A percentile compares a stretch with the other conserved stretches of the same genome.
Evolutionary conservation across 2,113 vertebrate genomes (phyloP).

Genomic region (Dolichallabes microphthalmus): DNA sequence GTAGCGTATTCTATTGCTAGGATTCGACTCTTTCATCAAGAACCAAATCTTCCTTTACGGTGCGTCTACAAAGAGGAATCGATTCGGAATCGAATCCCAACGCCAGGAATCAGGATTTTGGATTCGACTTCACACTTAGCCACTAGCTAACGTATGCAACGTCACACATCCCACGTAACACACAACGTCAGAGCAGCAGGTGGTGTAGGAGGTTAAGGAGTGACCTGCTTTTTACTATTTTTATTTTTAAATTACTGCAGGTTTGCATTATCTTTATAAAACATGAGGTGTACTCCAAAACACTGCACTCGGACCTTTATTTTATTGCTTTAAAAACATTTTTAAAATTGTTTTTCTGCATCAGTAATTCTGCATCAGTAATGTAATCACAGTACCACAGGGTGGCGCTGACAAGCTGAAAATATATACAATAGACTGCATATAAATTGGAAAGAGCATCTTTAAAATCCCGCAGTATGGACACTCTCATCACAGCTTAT

Average conservation of each 20-base stretch:
- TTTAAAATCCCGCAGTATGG: neutral
- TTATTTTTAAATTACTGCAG: neutral
- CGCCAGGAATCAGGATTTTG: too few relatives aligned
- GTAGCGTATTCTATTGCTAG: neutral
- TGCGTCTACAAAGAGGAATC: neutral
- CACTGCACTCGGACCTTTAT: neutral
- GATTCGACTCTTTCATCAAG: neutral
- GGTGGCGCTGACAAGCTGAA: neutral
- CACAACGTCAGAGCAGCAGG: slow-evolving; percentile 1
- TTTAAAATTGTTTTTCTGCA: neutral
- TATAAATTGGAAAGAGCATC: neutral
- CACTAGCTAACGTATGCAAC: slow-evolving; percentile 23
- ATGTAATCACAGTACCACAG: neutral
- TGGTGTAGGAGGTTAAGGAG: neutral
- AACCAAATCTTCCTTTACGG: neutral
- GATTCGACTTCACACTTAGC: neutral
- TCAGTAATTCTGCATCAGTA: too few relatives aligned
- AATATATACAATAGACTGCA: neutral
- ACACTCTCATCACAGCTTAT: neutral
- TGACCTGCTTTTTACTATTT: too few relatives aligned
- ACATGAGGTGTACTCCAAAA: neutral
- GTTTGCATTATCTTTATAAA: neutral
- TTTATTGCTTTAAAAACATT: neutral
- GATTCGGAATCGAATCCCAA: neutral
- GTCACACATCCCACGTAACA: slow-evolving; percentile 13